Percentiles rank a stretch among this genome's conserved stretches.
These are phyloP conservation scores for Phthorimaea operculella DNA, from an alignment of 1,140 invertebrate genomes.

Conservation along the genomic window DNA sequence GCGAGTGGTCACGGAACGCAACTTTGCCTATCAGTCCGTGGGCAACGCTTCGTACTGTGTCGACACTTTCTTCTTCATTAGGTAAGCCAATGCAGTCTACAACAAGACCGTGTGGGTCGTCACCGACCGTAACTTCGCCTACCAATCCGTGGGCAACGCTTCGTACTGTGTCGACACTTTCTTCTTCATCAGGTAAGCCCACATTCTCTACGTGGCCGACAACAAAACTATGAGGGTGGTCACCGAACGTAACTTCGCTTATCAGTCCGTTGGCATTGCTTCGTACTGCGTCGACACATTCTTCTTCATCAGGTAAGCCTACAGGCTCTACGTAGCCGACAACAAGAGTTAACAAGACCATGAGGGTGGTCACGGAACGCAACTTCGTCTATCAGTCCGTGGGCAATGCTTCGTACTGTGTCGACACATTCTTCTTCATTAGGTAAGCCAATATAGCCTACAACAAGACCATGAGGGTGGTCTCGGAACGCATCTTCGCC, in stretches of 20 bases:
- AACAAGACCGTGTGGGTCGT: constrained; percentile 79
- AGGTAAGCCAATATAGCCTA: constrained; percentile 65
- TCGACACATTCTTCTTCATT: constrained; percentile 93
- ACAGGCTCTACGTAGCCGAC: constrained; percentile 80
- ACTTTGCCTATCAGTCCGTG: constrained; percentile 85
- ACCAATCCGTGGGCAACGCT: constrained; percentile 88
- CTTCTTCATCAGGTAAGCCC: too few species aligned
- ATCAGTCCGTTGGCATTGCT: constrained; percentile 88
- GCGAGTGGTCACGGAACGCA: constrained; percentile 79
- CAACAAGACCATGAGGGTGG: constrained; percentile 77
- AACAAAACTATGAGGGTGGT: constrained; percentile 79
- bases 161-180: constrained; percentile 93
- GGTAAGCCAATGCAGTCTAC: constrained; percentile 59
- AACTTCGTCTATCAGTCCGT: constrained; percentile 86
- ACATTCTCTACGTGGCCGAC: too few species aligned
- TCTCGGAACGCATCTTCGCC: constrained; percentile 81
- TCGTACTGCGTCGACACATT: constrained; percentile 93
- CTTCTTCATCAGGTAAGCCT: constrained; percentile 92
- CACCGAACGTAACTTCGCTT: constrained; percentile 82
- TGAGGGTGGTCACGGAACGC: constrained; percentile 79
- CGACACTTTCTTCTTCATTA: constrained; percentile 93
- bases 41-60: constrained; percentile 92
- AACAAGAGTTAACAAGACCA: constrained; percentile 72
- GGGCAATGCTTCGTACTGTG: constrained; percentile 89
- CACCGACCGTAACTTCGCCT: constrained; percentile 82